Evolutionary conservation across 92 coral and sea anemone genomes (phyloP), one percentile per base, ranked within the genome.

Genomic region (Zoanthus solanderi): DNA sequence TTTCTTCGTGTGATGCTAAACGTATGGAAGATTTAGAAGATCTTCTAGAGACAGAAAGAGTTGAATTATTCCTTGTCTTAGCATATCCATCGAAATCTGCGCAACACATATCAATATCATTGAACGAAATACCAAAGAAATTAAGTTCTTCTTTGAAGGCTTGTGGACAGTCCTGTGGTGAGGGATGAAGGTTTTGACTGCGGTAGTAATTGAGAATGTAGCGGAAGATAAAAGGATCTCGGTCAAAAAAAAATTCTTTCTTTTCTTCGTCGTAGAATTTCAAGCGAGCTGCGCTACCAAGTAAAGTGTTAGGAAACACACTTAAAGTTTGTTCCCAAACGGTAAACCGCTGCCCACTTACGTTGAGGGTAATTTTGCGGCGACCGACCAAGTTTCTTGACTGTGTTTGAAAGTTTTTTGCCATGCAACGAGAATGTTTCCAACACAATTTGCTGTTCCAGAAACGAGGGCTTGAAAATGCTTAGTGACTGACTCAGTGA

Each of bases 211-310:
- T 96, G 83, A 96, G 87, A 78, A 96, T 95, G 83, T 91, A 94
- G 61, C 95, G 97, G 85, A 96, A 96, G 48, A 96, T 86, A 46
- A 91, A 84, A 4, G 98, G 98, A 67, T 96, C 98, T 5, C 98
- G 87, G 65, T 96, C 97, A 88, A 96, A 93, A 63, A 96, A 94
- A 75, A 91, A 96, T 31, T 96, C 98, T n/a, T 90, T 87, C 34
- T 88, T 96, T 12, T 65, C 78, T 46, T 84, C 73, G 84, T 96
- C 96, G 75, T 93, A 94, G 79, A 91, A 96, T 14, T 87, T 63
- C 79, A 74, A 44, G 30, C 94, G 83, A 77, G 89, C 77, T 0
- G 89, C 91, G 83, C 98, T 94, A 11, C 98, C 98, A 18, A 96
- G 81, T 32, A 96, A 82, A 7, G 98, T 96, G 32, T 94, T 84